Evolutionary conservation across 2,888 invertebrate genomes (phyloP).

Genomic region (Ashinkailepas kermadecensis): DNA sequence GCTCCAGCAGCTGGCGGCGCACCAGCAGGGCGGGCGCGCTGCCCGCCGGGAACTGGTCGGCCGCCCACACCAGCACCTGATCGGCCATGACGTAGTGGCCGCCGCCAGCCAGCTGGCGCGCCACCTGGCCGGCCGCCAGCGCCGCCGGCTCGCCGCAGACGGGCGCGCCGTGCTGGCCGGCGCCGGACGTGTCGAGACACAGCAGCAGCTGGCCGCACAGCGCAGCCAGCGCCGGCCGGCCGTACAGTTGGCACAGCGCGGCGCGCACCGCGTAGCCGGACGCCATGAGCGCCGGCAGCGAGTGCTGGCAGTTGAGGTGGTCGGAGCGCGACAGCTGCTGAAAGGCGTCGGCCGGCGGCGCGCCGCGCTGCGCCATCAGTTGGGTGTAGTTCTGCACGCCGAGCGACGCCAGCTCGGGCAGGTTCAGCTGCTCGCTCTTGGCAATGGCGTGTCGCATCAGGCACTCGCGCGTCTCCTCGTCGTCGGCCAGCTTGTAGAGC

Average conservation of each 20-base stretch:
- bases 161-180: neutral
- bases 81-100: neutral
- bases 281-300: conserved; percentile 69
- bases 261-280: conserved; percentile 70
- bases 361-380: conserved; percentile 60
- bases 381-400: conserved; percentile 70
- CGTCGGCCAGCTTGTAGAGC: conserved; percentile 69
- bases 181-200: neutral
- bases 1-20: too few species aligned
- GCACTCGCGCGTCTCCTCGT: conserved; percentile 54
- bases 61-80: conserved; percentile 1
- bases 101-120: neutral
- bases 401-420: conserved; percentile 63
- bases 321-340: conserved; percentile 51
- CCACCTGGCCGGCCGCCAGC: neutral
- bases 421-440: conserved; percentile 58
- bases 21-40: too few species aligned
- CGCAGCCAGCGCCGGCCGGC: conserved; percentile 74
- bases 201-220: conserved; percentile 70
- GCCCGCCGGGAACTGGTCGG: neutral
- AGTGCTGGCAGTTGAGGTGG: conserved; percentile 74
- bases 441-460: conserved; percentile 60
- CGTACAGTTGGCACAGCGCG: conserved; percentile 80
- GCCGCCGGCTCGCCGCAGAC: conserved; percentile 3
- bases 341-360: conserved; percentile 58